Evolutionary conservation across 2,113 vertebrate genomes (phyloP).

Genomic region (Diphyllodes magnificus): DNA sequence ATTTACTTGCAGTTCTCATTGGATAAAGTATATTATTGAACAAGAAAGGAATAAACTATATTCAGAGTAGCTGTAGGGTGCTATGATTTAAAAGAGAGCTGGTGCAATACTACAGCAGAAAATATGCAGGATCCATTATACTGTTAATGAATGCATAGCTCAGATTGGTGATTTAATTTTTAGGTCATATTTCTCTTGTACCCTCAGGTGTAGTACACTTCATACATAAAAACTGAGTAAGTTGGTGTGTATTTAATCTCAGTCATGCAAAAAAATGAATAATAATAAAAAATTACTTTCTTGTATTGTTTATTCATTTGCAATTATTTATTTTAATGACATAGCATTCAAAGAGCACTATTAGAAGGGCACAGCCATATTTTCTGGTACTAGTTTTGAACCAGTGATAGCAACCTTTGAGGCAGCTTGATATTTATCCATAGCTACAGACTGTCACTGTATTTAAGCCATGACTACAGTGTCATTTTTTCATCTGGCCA

Average conservation of each 20-base stretch:
- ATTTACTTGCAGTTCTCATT: constrained; percentile 18
- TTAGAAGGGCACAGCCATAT: not conserved
- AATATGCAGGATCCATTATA: constrained; percentile 24
- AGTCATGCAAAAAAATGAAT: not conserved
- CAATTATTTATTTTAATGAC: not conserved
- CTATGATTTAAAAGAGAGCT: constrained; percentile 26
- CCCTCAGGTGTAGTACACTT: not conserved
- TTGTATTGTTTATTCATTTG: not conserved
- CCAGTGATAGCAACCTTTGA: not conserved
- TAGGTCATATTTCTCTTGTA: not conserved
- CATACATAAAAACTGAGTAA: not conserved
- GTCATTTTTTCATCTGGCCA: not conserved
- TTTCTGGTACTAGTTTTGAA: not conserved
- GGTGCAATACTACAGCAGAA: not conserved
- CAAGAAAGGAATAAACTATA: constrained; percentile 27
- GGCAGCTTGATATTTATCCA: not conserved
- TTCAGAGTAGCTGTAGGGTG: constrained; percentile 41
- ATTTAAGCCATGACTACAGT: not conserved
- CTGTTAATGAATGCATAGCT: constrained; percentile 35
- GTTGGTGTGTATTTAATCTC: not conserved
- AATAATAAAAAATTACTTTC: not conserved
- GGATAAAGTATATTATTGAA: constrained; percentile 30
- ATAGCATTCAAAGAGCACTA: not conserved
- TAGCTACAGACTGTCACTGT: not conserved
- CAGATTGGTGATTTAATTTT: constrained; percentile 40